A percentile compares a stretch with the other conserved stretches of the same genome.
These are phyloP conservation scores for Delphinapterus leucas DNA, from an alignment of 2,113 vertebrate genomes.

Conservation along the genomic window DNA sequence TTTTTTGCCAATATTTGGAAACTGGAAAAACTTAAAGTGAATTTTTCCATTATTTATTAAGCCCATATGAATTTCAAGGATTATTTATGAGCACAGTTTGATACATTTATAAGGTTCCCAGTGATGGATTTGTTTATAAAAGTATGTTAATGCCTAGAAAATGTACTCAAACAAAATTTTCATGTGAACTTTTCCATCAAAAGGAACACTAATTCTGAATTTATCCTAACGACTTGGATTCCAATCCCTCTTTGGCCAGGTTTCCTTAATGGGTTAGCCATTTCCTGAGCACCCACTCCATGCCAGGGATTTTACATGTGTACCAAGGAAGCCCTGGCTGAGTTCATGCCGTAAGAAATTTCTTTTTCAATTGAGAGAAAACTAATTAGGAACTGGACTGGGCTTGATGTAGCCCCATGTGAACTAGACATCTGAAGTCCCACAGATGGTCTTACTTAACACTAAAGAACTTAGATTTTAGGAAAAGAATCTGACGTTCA, in stretches of 20 bases:
- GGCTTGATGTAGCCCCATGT: slow-evolving; percentile 4
- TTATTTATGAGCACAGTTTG: slow-evolving; percentile 60
- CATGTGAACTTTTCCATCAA: slow-evolving; percentile 47
- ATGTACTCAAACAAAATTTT: slow-evolving; percentile 36
- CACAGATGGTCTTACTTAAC: slow-evolving; percentile 59
- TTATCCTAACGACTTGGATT: background rate
- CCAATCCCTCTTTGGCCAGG: background rate
- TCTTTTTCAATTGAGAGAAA: slow-evolving; percentile 39
- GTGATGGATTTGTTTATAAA: slow-evolving; percentile 56
- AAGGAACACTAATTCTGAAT: slow-evolving; percentile 37
- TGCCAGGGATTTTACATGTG: slow-evolving; percentile 23
- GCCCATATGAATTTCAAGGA: slow-evolving; percentile 53
- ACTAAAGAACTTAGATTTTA: slow-evolving; percentile 36
- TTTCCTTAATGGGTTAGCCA: background rate
- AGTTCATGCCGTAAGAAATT: background rate
- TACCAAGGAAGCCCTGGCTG: slow-evolving; percentile 27
- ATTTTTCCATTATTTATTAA: slow-evolving; percentile 68
- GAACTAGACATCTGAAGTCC: background rate
- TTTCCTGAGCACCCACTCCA: background rate
- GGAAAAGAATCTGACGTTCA: slow-evolving; percentile 35
- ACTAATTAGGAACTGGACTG: slow-evolving; percentile 27
- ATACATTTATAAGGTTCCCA: slow-evolving; percentile 49
- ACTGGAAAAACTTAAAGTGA: slow-evolving; percentile 60
- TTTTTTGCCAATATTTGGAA: slow-evolving; percentile 44
- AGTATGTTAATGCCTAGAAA: slow-evolving; percentile 59